Base-by-base conservation (phyloP, 2,113 vertebrate species). In the Podiceps cristatus region DNA sequence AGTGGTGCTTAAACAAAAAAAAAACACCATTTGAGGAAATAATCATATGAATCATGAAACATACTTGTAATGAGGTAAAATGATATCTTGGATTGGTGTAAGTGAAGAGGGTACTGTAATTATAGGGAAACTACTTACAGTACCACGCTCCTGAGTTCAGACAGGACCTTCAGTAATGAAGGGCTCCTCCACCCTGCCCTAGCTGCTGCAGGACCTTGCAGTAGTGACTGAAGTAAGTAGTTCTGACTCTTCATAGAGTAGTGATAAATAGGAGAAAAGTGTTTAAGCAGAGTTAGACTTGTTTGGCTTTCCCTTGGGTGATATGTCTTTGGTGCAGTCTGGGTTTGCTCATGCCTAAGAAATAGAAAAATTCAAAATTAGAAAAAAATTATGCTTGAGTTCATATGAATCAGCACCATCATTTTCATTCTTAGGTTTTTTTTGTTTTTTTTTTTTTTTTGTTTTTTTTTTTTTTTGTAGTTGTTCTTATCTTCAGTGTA, bases 131-230 rank as follows among this genome's bases (percentile, higher is more conserved):
- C 10, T 62, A 50, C 4, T 35, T 53, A 33, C 6, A 77, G 3
- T 44, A 13, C 8, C 1, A 0, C 17, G 37, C 13, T 62, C 37
- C 1, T 1, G 50, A 31, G 18, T 52, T 90, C 49, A 58, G 25
- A n/a, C 16, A 23, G 33, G 18, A 69, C 17, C 17, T 16, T 60
- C 42, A 9, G 27, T 19, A 60, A 40, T 0, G 3, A 73, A 49
- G 12, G 25, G 14, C 10, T 74, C 14, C 3, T 78, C 12, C 10
- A 22, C 12, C 2, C 24, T 82, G 2, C 6, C 1, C 15, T 59
- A 58, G 3, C 14, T 91, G 11, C 37, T 90, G 5, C 33, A 69
- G 33, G 3, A 40, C 23, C 33, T 86, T 18, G 4, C 8, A 28
- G 7, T 42, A 73, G 16, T 29, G 40, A 22, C 40, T 47, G 40